Percentiles rank a stretch among this genome's conserved stretches.
phyloP scores from a whole-genome alignment of 2,797 vertebrate genomes.

The Rhabdomys pumilio region DNA sequence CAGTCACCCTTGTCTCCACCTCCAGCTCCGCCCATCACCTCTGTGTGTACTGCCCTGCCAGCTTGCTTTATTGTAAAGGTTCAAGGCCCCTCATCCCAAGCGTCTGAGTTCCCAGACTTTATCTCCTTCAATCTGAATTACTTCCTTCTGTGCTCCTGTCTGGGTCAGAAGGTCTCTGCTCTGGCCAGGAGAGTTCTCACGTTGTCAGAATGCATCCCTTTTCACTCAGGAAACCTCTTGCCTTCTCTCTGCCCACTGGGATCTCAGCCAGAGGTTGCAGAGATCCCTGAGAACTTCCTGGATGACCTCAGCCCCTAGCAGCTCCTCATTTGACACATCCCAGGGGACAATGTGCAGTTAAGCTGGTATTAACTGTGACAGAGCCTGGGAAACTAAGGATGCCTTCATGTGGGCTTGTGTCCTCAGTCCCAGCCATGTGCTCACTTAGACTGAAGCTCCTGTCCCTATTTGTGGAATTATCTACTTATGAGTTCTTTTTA shows the following conservation, averaged over 20 bases:
- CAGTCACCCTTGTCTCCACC: too few relatives aligned
- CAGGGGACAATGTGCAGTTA: not conserved
- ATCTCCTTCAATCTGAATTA: not conserved
- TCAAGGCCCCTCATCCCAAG: not conserved
- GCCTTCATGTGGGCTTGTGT: not conserved
- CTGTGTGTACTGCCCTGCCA: not conserved
- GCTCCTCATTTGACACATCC: not conserved
- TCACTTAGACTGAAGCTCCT: not conserved
- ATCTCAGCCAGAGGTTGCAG: not conserved
- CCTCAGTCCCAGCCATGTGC: too few relatives aligned
- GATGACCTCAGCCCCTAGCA: too few relatives aligned
- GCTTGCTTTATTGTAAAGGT: slow-evolving; percentile 20
- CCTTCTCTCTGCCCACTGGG: not conserved
- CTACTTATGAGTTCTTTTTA: not conserved
- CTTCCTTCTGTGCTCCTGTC: not conserved
- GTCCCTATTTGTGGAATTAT: not conserved
- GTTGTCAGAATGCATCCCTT: not conserved
- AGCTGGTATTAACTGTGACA: not conserved
- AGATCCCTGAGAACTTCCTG: not conserved
- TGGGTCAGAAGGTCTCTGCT: not conserved
- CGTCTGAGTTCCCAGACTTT: not conserved
- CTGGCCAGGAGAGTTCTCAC: not conserved
- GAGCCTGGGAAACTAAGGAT: not conserved
- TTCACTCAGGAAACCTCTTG: not conserved
- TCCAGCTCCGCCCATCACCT: not conserved